phyloP scores from a whole-genome alignment of 1,140 invertebrate species.

The Brachionus asplanchnoidis region DNA sequence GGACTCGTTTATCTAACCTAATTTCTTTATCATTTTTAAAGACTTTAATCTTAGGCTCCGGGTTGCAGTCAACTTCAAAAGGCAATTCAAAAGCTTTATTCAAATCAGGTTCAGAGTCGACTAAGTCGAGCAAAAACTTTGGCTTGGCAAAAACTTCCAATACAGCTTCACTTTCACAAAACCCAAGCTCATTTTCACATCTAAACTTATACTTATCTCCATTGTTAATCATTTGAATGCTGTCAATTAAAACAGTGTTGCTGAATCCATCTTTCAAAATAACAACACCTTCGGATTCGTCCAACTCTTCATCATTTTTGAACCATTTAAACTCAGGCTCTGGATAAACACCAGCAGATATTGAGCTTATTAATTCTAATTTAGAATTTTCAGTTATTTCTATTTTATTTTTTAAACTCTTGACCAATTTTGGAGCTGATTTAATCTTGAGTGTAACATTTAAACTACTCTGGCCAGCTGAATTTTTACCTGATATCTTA shows the following conservation, averaged over 20 bases:
- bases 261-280: neutral
- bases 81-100: neutral
- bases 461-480: neutral
- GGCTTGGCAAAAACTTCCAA: constrained; percentile 17
- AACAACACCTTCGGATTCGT: neutral
- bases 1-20: neutral
- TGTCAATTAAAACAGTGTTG: neutral
- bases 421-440: constrained; percentile 26
- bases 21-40: constrained; percentile 37
- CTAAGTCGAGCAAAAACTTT: neutral
- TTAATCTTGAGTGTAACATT: neutral
- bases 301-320: constrained; percentile 5
- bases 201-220: neutral
- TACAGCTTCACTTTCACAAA: neutral
- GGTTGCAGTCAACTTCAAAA: constrained; percentile 16
- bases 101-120: neutral
- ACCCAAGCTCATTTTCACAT: constrained; percentile 17
- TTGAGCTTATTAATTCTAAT: neutral
- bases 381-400: constrained; percentile 5
- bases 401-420: constrained; percentile 9
- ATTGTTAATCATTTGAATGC: neutral
- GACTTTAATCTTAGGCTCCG: constrained; percentile 26
- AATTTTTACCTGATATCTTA: neutral
- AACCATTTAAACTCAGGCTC: constrained; percentile 33
- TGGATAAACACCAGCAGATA: constrained; percentile 38